Percentiles rank a stretch among this genome's conserved stretches.
Conservation (phyloP, 1,140 invertebrate species). For the Cyclargus thomasi region DNA sequence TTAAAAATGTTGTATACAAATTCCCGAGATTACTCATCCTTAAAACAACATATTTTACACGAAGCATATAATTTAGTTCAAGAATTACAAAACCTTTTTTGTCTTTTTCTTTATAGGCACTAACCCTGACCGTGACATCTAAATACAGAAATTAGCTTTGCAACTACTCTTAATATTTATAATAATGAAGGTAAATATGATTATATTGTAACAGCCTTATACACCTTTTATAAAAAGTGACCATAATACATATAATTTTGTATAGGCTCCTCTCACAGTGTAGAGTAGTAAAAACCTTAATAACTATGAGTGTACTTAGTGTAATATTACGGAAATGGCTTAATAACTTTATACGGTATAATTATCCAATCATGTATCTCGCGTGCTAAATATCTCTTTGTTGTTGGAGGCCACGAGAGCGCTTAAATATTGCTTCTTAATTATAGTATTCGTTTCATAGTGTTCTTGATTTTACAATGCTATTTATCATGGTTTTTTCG, state of each 20-base stretch:
- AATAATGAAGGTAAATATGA: too few relatives aligned
- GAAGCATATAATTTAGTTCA: neutral
- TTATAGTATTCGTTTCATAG: conserved; percentile 2
- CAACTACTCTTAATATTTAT: neutral
- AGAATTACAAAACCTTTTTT: neutral
- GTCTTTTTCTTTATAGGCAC: neutral
- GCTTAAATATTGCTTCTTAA: conserved; percentile 2
- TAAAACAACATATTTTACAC: too few relatives aligned
- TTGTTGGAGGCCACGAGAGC: conserved; percentile 12
- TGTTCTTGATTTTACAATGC: neutral
- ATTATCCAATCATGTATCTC: conserved; percentile 30
- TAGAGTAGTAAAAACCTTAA: neutral
- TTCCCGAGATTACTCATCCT: too few relatives aligned
- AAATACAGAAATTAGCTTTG: neutral
- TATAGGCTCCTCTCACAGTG: neutral
- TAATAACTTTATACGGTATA: conserved; percentile 17
- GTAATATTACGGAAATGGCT: neutral
- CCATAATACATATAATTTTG: neutral
- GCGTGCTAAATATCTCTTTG: conserved; percentile 34
- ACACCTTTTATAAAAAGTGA: too few relatives aligned
- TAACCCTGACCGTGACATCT: neutral
- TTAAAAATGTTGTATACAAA: too few relatives aligned
- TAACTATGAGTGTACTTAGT: neutral
- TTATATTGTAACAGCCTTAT: too few relatives aligned
- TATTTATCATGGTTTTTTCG: neutral